phyloP scores from a whole-genome alignment of 2,888 invertebrate genomes.

The Cantharis lateralis region DNA sequence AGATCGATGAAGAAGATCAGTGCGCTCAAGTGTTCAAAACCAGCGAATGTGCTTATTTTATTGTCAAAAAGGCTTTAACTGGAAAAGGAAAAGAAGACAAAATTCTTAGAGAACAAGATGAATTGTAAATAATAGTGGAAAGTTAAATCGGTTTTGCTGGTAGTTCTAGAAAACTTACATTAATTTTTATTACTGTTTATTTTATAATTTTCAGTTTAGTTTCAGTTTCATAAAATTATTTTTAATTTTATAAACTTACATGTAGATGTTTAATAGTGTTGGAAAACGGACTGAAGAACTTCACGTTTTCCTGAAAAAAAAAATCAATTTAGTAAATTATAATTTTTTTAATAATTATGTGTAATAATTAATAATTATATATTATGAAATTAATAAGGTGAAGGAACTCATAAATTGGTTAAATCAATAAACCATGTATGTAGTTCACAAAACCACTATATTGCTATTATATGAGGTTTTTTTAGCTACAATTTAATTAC shows the following conservation, averaged over 20 bases:
- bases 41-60: background rate
- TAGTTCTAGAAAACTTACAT: background rate
- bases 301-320: background rate
- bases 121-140: background rate
- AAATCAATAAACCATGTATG: background rate
- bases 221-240: too few species aligned
- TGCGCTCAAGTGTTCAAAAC: background rate
- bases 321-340: background rate
- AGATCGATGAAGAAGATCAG: background rate
- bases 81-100: background rate
- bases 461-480: too few species aligned
- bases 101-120: background rate
- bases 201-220: too few species aligned
- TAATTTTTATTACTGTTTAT: too few species aligned
- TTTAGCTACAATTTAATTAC: background rate
- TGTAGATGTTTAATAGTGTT: background rate
- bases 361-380: too few species aligned
- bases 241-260: background rate
- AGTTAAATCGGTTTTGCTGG: background rate
- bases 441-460: background rate
- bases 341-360: too few species aligned
- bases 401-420: background rate
- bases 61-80: background rate
- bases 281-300: background rate
- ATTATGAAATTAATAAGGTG: background rate